Base-by-base conservation (phyloP, 2,797 vertebrate genomes). In the Oryzias dopingdopingensis region DNA sequence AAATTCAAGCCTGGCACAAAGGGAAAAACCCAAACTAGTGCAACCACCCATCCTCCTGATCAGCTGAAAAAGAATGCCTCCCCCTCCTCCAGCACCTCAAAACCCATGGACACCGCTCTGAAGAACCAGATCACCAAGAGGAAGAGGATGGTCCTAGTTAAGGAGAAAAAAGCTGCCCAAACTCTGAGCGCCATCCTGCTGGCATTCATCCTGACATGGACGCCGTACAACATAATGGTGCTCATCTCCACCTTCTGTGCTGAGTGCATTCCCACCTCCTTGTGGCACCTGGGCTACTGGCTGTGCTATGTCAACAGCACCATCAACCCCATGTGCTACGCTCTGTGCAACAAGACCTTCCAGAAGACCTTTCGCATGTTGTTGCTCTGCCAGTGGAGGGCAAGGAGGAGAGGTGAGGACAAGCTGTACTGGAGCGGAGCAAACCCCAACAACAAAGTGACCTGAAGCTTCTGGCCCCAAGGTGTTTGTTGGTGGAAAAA, bases 171-270 rank as follows among this genome's bases (percentile, higher is more conserved):
- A 77, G 97, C 97, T 0, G 97, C 97, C 5, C 96, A 96, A 91
- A 99, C 97, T 41, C 89, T 99, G 67, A 99, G 97, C 4, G 97
- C 97, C 61, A 98, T 99, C 86, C 94, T 99, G 37, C 88, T 99
- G 84, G 96, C 96, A 37, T 99, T 99, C 86, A 96, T 99, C 82
- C 90, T 99, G 59, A 99, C 97, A 0, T 99, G 97, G 97, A 98
- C 97, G 14, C 97, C 97, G 0, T 99, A 99, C 76, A 99, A 99
- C 86, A 99, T 99, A 80, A 99, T 99, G 96, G 97, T 99, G 67
- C 92, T 99, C 62, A 94, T 99, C 73, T 99, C 97, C 49, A 98
- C 97, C 2, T 98, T 99, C 89, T 98, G 96, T 47, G 88, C 86
- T 3, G 83, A 94, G 42, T 99, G 97, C 79, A 95, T 99, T 75